Percentiles rank a stretch among this genome's conserved stretches.
phyloP scores from a whole-genome alignment of 2,888 invertebrate species.

The Gymnoscelis rufifasciata region DNA sequence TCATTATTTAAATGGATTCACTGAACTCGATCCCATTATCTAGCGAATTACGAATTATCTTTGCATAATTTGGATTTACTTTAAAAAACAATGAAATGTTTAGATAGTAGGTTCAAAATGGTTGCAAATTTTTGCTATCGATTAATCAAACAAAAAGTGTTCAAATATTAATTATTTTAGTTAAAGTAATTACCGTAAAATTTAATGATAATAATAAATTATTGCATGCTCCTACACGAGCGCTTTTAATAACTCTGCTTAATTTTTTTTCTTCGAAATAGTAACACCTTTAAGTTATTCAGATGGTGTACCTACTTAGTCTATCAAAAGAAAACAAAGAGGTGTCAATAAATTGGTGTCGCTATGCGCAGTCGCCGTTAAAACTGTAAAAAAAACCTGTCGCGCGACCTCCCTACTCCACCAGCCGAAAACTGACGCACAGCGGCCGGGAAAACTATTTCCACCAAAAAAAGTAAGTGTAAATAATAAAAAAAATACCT shows the following conservation, averaged over 20 bases:
- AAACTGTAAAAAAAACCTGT: constrained; percentile 74
- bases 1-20: constrained; percentile 29
- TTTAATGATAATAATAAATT: no score
- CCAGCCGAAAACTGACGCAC: constrained; percentile 57
- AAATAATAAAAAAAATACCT: constrained; percentile 9
- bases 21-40: constrained; percentile 25
- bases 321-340: constrained; percentile 40
- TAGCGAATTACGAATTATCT: constrained; percentile 19
- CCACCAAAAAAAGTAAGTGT: constrained; percentile 29
- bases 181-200: no score
- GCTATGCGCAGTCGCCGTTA: constrained; percentile 58
- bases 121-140: no score
- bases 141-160: no score
- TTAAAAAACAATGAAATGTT: no score
- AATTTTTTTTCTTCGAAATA: no score
- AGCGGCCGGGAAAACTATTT: constrained; percentile 34
- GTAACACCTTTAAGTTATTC: no score
- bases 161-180: no score
- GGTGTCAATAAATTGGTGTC: constrained; percentile 44
- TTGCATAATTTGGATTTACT: constrained; percentile 16
- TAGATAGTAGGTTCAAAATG: no score
- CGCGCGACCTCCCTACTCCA: constrained; percentile 61
- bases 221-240: no score
- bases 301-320: no score
- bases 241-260: no score